Conservation (phyloP, 35 echinoderm and acorn worm species). For the Ophioderma brevispina region DNA sequence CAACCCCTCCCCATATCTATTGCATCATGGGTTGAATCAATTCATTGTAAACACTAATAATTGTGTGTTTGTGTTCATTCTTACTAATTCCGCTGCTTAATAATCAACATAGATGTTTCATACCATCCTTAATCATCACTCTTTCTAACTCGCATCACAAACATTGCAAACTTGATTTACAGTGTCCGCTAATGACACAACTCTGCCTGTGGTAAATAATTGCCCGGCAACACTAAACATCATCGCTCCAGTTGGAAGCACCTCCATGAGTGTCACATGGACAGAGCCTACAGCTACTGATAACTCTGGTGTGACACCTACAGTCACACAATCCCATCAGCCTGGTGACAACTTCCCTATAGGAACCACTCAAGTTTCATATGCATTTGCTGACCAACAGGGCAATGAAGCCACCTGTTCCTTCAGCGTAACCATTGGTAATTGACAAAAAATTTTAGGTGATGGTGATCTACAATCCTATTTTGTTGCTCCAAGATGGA, state of each 20-base stretch:
- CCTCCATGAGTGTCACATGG: conserved; percentile 3
- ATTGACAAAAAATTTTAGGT: no score
- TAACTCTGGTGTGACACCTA: conserved; percentile 38
- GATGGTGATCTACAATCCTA: no score
- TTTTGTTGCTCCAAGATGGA: no score
- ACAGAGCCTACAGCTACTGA: conserved; percentile 53
- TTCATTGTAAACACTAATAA: no score
- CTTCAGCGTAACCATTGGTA: conserved; percentile 33
- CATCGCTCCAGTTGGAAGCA: background rate
- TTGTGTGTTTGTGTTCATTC: no score
- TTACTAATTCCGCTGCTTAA: no score
- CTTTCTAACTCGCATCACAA: background rate
- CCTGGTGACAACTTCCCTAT: conserved; percentile 25
- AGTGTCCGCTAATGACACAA: background rate
- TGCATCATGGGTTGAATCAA: no score
- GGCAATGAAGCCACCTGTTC: conserved; percentile 24
- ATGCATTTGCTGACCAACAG: conserved; percentile 27
- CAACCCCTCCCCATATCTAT: no score
- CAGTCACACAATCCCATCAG: background rate
- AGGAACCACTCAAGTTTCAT: conserved; percentile 12
- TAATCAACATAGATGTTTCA: background rate
- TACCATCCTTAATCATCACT: background rate
- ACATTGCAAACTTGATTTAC: background rate
- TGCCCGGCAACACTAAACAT: conserved; percentile 19
- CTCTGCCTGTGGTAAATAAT: conserved; percentile 34